Percentiles rank a stretch among this genome's conserved stretches.
Conservation (phyloP, 2,797 vertebrate species). For the Natrix natrix region DNA sequence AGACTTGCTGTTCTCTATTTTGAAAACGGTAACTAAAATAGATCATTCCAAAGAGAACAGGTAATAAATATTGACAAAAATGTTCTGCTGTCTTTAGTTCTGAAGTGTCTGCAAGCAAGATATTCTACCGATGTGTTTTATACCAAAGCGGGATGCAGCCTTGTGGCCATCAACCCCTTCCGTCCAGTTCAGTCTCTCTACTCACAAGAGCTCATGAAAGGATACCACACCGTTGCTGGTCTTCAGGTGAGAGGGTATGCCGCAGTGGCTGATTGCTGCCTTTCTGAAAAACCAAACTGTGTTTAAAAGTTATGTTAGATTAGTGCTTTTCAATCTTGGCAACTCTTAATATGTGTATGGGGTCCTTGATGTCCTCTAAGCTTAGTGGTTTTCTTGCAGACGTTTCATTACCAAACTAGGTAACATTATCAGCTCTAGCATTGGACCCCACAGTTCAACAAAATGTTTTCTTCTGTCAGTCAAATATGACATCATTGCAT, state of each 20-base stretch:
- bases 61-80: conserved; percentile 34
- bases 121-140: conserved; percentile 84
- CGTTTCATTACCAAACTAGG: background rate
- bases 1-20: background rate
- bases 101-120: conserved; percentile 94
- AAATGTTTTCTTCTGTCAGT: background rate
- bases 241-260: conserved; percentile 81
- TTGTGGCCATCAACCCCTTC: conserved; percentile 96
- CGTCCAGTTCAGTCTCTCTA: conserved; percentile 86
- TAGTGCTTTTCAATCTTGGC: background rate
- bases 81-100: conserved; percentile 74
- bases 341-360: background rate
- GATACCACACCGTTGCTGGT: conserved; percentile 84
- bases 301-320: background rate
- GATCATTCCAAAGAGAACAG: background rate
- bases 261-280: too few relatives aligned
- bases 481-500: background rate
- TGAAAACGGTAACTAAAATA: background rate
- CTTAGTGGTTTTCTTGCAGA: background rate
- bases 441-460: background rate
- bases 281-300: background rate
- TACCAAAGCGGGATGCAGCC: conserved; percentile 92
- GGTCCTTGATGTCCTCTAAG: background rate
- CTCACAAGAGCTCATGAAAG: conserved; percentile 84
- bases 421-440: background rate